A percentile compares a stretch with the other conserved stretches of the same genome.
Evolutionary conservation across 2,888 invertebrate genomes (phyloP).

Genomic region (Timema podura): DNA sequence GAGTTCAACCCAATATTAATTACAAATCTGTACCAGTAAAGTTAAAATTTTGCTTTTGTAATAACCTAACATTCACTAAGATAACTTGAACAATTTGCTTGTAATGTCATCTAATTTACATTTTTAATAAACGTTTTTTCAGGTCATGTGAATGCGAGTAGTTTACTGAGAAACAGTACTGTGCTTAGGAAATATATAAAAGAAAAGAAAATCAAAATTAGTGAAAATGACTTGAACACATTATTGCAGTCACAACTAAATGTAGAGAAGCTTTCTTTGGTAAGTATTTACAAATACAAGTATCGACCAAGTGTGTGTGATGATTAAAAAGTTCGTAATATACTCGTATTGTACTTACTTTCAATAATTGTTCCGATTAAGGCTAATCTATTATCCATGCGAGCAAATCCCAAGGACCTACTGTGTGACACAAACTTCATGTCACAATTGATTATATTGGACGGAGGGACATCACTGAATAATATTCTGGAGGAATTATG

Average conservation of each 20-base stretch:
- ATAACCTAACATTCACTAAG: no score
- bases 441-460: background rate
- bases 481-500: no score
- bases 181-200: constrained; percentile 46
- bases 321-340: no score
- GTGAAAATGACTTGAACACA: constrained; percentile 44
- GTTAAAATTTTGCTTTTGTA: no score
- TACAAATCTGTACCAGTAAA: no score
- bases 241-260: constrained; percentile 41
- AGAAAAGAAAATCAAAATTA: constrained; percentile 43
- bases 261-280: constrained; percentile 24
- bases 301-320: background rate
- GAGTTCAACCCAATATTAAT: no score
- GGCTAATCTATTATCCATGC: no score
- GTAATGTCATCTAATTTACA: no score
- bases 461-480: background rate
- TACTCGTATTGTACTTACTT: no score
- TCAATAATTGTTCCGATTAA: no score
- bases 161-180: constrained; percentile 48
- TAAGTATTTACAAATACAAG: constrained; percentile 8
- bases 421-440: constrained; percentile 24
- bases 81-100: no score
- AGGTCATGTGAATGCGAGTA: constrained; percentile 24
- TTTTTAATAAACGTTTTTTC: background rate
- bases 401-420: constrained; percentile 20